Evolutionary conservation across 2,113 vertebrate species (phyloP).

Genomic region (Mus pahari): DNA sequence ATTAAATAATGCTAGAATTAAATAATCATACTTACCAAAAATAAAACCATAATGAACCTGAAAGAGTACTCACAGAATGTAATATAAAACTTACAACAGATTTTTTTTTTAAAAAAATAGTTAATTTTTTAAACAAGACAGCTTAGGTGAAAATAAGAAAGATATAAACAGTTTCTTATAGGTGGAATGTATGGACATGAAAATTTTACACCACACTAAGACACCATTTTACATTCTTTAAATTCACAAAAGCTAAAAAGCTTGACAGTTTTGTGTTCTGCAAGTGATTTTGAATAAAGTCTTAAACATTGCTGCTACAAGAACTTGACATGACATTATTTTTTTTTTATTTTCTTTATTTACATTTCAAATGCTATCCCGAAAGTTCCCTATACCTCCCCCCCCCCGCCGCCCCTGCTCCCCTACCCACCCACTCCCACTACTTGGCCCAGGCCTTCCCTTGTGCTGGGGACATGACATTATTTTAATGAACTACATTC

Average conservation of each 20-base stretch:
- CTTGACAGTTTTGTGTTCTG: background rate
- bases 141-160: background rate
- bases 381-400: too few species aligned
- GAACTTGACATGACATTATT: background rate
- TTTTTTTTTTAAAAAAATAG: background rate
- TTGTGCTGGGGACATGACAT: too few species aligned
- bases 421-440: too few species aligned
- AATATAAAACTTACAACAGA: background rate
- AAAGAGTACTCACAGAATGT: background rate
- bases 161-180: background rate
- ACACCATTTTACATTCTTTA: background rate
- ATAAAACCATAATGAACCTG: background rate
- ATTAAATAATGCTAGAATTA: slow-evolving; percentile 21
- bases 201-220: background rate
- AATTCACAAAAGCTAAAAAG: background rate
- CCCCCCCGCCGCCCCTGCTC: too few species aligned
- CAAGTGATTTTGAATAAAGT: background rate
- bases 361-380: too few species aligned
- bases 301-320: background rate
- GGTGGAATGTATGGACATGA: background rate
- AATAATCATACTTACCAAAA: background rate
- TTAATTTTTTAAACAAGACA: background rate
- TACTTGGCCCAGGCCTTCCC: too few species aligned
- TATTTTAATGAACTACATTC: background rate
- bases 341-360: too few species aligned